These are phyloP conservation scores for Nomada ferruginata DNA, from an alignment of 2,888 invertebrate genomes.

Conservation along the genomic window DNA sequence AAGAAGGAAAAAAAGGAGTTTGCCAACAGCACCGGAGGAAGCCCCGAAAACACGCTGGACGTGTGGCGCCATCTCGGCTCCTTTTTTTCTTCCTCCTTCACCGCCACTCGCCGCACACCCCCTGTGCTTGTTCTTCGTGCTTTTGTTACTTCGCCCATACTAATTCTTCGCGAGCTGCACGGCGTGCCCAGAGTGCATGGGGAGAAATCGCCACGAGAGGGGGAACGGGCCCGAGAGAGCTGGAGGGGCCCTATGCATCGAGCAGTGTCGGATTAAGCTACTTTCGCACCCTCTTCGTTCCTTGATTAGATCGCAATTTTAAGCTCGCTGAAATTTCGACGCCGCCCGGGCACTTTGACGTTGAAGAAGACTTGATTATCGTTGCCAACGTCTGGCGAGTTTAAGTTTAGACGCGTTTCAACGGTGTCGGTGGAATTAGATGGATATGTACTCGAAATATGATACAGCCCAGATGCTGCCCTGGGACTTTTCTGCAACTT, in stretches of 20 bases:
- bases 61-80: slow-evolving; percentile 83
- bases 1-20: slow-evolving; percentile 60
- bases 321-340: slow-evolving; percentile 45
- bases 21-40: slow-evolving; percentile 82
- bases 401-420: slow-evolving; percentile 9
- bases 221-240: slow-evolving; percentile 43
- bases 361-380: slow-evolving; percentile 13
- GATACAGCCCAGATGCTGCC: not conserved
- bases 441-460: not conserved
- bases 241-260: slow-evolving; percentile 53
- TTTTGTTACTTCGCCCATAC: slow-evolving; percentile 83
- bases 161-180: slow-evolving; percentile 80
- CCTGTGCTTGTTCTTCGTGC: slow-evolving; percentile 71
- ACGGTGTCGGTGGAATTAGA: not conserved
- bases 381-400: slow-evolving; percentile 3
- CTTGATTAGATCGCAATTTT: slow-evolving; percentile 52
- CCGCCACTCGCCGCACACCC: slow-evolving; percentile 70
- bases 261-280: slow-evolving; percentile 65
- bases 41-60: slow-evolving; percentile 83
- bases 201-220: slow-evolving; percentile 62
- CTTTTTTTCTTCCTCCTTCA: slow-evolving; percentile 76
- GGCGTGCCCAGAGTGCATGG: slow-evolving; percentile 68
- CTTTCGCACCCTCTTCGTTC: slow-evolving; percentile 58
- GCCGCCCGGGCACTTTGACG: slow-evolving; percentile 12
- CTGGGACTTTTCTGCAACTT: not conserved